phyloP scores from a whole-genome alignment of 2,113 vertebrate genomes.

The Silurus glanis region DNA sequence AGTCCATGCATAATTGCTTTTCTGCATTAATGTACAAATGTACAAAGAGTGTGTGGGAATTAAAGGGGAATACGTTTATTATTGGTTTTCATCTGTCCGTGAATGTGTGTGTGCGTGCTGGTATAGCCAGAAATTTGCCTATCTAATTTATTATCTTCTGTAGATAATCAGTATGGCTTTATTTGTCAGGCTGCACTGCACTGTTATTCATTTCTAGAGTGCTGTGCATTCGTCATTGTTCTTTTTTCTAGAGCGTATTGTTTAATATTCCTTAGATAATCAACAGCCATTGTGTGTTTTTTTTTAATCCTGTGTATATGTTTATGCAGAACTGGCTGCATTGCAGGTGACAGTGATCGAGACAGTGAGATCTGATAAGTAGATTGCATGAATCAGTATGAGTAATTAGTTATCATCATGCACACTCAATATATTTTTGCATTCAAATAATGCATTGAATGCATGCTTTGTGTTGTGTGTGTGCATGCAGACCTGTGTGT shows the following conservation, averaged over 20 bases:
- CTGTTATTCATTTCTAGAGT: not conserved
- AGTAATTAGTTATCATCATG: not conserved
- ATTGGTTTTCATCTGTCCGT: not conserved
- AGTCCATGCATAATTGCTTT: not conserved
- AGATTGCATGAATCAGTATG: not conserved
- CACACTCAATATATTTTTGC: not conserved
- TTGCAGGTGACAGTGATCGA: not conserved
- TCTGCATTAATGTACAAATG: slow-evolving; percentile 1
- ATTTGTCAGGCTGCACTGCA: not conserved
- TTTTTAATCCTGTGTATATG: not conserved
- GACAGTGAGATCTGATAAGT: not conserved
- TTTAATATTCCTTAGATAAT: not conserved
- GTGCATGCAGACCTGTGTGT: slow-evolving; percentile 52
- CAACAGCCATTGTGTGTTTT: not conserved
- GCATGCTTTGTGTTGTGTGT: not conserved
- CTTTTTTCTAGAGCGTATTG: not conserved
- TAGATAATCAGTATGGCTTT: not conserved
- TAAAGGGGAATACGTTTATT: not conserved
- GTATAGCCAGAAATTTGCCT: not conserved
- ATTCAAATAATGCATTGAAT: not conserved
- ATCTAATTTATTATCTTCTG: not conserved
- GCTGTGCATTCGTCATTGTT: not conserved
- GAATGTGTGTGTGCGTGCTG: not conserved
- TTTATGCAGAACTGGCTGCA: not conserved
- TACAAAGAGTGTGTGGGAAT: not conserved